phyloP scores from a whole-genome alignment of 2,797 vertebrate genomes.

The Sebastiscus albofasciatus region DNA sequence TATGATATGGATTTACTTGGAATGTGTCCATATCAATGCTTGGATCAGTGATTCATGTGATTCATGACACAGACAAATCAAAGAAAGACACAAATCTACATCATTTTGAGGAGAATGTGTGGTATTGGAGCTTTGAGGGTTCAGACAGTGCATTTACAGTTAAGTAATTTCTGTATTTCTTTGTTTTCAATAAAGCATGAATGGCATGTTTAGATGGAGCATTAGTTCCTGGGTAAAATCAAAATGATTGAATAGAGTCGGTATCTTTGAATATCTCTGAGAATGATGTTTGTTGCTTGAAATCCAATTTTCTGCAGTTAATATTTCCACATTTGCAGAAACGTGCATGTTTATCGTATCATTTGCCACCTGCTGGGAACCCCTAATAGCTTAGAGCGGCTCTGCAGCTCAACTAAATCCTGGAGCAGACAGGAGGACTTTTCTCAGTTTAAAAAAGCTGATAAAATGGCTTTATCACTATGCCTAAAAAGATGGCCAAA shows the following conservation, averaged over 20 bases:
- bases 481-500: background rate
- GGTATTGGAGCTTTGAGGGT: background rate
- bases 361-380: constrained; percentile 41
- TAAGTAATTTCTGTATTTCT: background rate
- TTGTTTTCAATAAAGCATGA: constrained; percentile 5
- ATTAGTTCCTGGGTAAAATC: background rate
- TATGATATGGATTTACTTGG: constrained; percentile 18
- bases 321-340: constrained; percentile 18
- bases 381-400: constrained; percentile 16
- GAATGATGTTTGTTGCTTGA: background rate
- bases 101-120: background rate
- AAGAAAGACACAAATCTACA: background rate
- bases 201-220: background rate
- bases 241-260: background rate
- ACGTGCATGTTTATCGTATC: constrained; percentile 17
- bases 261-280: constrained; percentile 4
- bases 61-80: constrained; percentile 8
- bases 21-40: constrained; percentile 19
- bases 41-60: constrained; percentile 1
- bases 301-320: background rate
- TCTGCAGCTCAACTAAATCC: constrained; percentile 33
- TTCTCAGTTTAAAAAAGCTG: constrained; percentile 10
- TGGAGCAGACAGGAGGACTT: constrained; percentile 6
- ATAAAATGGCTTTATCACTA: background rate
- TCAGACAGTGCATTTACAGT: background rate